Evolutionary conservation across 2,113 vertebrate genomes (phyloP).

Genomic region (Crotalus tigris): DNA sequence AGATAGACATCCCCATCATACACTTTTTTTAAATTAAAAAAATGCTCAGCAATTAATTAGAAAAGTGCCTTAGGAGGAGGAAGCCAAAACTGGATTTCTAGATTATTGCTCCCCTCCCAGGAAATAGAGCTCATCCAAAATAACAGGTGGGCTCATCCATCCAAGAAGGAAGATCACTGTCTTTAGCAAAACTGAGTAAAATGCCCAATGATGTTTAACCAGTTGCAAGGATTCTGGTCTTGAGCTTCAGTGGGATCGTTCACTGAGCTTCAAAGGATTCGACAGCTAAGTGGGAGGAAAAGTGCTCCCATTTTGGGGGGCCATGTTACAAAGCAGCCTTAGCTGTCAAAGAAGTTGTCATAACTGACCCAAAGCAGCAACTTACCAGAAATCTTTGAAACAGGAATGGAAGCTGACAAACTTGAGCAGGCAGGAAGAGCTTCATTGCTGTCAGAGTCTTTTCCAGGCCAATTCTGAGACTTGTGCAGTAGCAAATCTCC

Average conservation of each 20-base stretch:
- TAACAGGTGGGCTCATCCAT: background rate
- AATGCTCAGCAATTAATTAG: background rate
- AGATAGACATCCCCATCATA: background rate
- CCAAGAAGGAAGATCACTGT: background rate
- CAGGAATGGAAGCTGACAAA: constrained; percentile 35
- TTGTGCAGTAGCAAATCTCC: constrained; percentile 19
- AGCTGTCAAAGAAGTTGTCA: background rate
- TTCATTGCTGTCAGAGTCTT: constrained; percentile 65
- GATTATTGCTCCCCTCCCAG: background rate
- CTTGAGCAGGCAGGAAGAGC: constrained; percentile 68
- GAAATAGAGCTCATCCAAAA: background rate
- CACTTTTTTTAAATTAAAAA: background rate
- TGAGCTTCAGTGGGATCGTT: background rate
- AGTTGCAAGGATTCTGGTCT: background rate
- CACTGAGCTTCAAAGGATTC: background rate
- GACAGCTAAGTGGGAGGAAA: background rate
- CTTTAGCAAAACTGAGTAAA: background rate
- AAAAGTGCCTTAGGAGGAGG: background rate
- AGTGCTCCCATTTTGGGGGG: too few species aligned
- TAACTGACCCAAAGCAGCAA: background rate
- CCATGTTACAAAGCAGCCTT: background rate
- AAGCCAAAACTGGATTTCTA: background rate
- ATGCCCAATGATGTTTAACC: too few species aligned
- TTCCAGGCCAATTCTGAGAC: constrained; percentile 68
- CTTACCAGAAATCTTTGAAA: constrained; percentile 72